These are phyloP conservation scores for Argynnis bischoffii DNA, from an alignment of 2,888 invertebrate genomes.

Conservation along the genomic window DNA sequence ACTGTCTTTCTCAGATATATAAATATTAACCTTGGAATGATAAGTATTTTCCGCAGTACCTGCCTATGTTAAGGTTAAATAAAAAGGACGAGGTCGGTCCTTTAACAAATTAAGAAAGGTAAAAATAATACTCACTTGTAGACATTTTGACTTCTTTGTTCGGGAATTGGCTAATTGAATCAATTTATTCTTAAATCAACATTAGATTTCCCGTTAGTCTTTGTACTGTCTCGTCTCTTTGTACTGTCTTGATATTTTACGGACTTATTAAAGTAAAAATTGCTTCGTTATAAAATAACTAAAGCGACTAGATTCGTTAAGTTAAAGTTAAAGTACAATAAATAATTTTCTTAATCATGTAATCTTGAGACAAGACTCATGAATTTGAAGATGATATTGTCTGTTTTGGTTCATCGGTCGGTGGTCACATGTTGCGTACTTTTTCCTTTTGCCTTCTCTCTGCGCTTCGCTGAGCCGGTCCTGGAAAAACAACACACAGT, in stretches of 20 bases:
- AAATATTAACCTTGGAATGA: slow-evolving; percentile 24
- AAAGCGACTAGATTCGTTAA: slow-evolving; percentile 80
- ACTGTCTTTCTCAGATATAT: slow-evolving; percentile 6
- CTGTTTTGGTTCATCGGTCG: slow-evolving; percentile 64
- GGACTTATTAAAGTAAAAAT: slow-evolving; percentile 62
- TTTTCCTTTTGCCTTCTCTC: slow-evolving; percentile 48
- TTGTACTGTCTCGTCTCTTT: slow-evolving; percentile 71
- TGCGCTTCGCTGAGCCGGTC: slow-evolving; percentile 49
- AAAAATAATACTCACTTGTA: slow-evolving; percentile 63
- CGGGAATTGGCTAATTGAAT: slow-evolving; percentile 68
- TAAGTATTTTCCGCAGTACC: slow-evolving; percentile 28
- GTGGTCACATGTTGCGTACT: slow-evolving; percentile 75
- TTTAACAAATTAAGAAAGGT: slow-evolving; percentile 12
- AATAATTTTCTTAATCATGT: slow-evolving; percentile 74
- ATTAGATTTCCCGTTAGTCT: slow-evolving; percentile 65
- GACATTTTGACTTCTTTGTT: slow-evolving; percentile 64
- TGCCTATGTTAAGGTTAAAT: slow-evolving; percentile 23
- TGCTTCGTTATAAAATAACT: slow-evolving; percentile 77
- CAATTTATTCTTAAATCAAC: slow-evolving; percentile 74
- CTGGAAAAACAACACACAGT: slow-evolving; percentile 50
- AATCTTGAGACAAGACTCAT: slow-evolving; percentile 68
- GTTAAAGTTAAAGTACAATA: slow-evolving; percentile 72
- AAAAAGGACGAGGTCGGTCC: slow-evolving; percentile 30
- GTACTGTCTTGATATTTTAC: slow-evolving; percentile 59
- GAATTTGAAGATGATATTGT: slow-evolving; percentile 63